Conservation (phyloP, 2,888 invertebrate genomes). For the Plutella xylostella region DNA sequence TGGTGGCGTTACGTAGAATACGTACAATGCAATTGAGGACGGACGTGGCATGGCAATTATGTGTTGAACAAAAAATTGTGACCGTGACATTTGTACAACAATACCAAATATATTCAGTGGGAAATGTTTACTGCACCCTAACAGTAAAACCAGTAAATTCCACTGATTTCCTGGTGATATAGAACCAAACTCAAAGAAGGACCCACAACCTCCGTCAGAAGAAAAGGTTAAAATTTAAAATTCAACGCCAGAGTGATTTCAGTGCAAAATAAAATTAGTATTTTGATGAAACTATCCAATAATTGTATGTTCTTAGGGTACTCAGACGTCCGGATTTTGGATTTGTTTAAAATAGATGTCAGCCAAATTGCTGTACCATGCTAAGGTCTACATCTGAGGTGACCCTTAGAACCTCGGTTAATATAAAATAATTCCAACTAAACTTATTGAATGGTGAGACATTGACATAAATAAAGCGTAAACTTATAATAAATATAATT, state of each 20-base stretch:
- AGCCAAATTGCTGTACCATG: no score
- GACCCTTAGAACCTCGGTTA: no score
- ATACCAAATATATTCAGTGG: conserved; percentile 2
- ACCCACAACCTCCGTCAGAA: conserved; percentile 41
- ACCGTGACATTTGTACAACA: conserved; percentile 41
- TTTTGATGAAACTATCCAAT: not conserved
- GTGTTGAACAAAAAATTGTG: conserved; percentile 30
- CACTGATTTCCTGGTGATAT: no score
- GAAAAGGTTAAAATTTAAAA: conserved; percentile 18
- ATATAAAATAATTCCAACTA: not conserved
- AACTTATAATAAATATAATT: conserved; percentile 35
- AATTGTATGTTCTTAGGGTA: not conserved
- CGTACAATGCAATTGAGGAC: no score
- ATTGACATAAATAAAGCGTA: conserved; percentile 35
- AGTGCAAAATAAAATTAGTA: conserved; percentile 2
- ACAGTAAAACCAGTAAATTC: no score
- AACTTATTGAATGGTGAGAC: conserved; percentile 24
- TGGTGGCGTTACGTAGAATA: no score
- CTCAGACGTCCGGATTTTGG: no score
- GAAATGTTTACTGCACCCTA: conserved; percentile 7
- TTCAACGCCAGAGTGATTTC: not conserved
- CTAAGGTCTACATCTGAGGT: no score
- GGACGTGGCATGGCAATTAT: not conserved
- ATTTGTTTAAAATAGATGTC: no score
- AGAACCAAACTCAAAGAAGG: conserved; percentile 15